Evolutionary conservation across 2,113 vertebrate species (phyloP), one percentile per base, ranked within the genome.

Genomic region (Cebus imitator): DNA sequence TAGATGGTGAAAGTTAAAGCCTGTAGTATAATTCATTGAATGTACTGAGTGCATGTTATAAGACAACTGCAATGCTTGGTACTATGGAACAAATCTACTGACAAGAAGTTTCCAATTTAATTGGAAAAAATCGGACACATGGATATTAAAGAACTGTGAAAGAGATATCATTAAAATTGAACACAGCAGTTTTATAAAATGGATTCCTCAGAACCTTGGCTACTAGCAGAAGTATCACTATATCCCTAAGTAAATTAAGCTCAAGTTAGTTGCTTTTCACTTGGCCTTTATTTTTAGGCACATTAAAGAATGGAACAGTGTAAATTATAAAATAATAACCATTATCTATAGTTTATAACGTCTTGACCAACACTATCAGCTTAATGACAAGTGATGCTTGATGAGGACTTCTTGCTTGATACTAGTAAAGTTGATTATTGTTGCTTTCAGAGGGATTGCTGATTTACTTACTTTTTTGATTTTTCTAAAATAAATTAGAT

Each of bases 61-160:
- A 91, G 30, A 25, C 30, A 87, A 8, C 14, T 93, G 8, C 76
- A 6, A 37, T 87, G 35, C 14, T 73, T 84, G n/a, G 50, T 70
- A 12, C 25, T 85, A 1, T 95, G 43, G 72, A 76, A 66, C 48
- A 87, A 27, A 18, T 61, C 30, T 73, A 2, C 72, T 87, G 16
- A 88, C 50, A 91, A 68, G 70, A 87, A 58, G 13, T 87, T 96
- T 90, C 45, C 10, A 92, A 0, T 92, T 93, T 83, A 90, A 55
- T 82, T 91, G 50, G 78, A 76, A 72, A 64, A 72, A 48, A 91
- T 75, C 40, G 17, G 68, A 81, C 50, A 95, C 7, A 43, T n/a
- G 57, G 32, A n/a, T 93, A 76, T 88, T 95, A 84, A 89, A 37
- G 79, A 94, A 2, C 37, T 84, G 1, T 85, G 48, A 64, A 64